phyloP scores from a whole-genome alignment of 2,888 invertebrate species.

The Plagodis pulveraria region DNA sequence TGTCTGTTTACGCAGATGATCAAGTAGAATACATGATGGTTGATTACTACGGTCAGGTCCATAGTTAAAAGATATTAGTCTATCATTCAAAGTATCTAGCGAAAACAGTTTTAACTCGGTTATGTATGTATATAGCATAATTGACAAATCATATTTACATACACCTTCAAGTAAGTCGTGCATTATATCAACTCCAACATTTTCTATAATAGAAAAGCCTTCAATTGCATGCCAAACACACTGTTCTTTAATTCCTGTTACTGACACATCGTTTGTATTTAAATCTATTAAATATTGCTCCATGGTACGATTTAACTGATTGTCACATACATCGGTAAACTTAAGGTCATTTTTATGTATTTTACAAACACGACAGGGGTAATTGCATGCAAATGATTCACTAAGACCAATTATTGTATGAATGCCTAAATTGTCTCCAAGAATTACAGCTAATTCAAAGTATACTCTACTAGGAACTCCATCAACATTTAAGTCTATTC shows the following conservation, averaged over 20 bases:
- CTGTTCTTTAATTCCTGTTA: not conserved
- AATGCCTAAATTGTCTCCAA: conserved; percentile 3
- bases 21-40: too few species aligned
- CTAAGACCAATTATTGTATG: conserved; percentile 1
- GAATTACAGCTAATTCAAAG: conserved; percentile 3
- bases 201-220: not conserved
- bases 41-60: too few species aligned
- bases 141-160: not conserved
- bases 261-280: not conserved
- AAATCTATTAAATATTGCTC: too few species aligned
- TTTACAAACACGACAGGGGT: not conserved
- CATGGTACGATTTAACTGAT: too few species aligned
- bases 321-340: too few species aligned
- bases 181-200: not conserved
- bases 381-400: not conserved
- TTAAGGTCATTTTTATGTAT: not conserved
- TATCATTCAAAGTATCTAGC: too few species aligned
- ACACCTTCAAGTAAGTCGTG: not conserved
- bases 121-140: not conserved
- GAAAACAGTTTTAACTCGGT: not conserved
- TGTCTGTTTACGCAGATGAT: too few species aligned
- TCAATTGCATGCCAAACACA: not conserved
- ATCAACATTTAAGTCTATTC: not conserved
- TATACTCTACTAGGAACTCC: not conserved
- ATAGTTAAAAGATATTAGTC: too few species aligned